Conservation (phyloP, 2,797 vertebrate species). For the Melanotaenia pygmaea region DNA sequence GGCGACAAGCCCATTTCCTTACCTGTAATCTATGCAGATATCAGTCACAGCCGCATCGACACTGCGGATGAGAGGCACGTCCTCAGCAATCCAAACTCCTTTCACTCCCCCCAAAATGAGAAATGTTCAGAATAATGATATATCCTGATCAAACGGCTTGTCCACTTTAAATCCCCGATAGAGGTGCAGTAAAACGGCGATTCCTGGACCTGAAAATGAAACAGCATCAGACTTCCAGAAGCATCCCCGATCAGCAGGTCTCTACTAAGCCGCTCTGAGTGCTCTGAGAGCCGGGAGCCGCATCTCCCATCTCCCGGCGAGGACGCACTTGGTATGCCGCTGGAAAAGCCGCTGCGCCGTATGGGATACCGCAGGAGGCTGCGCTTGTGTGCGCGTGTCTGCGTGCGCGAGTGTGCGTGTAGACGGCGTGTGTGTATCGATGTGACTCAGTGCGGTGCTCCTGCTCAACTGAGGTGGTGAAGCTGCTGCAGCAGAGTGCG, state of each 20-base stretch:
- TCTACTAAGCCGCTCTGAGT: constrained; percentile 70
- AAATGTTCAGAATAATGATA: constrained; percentile 68
- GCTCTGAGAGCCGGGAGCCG: constrained; percentile 72
- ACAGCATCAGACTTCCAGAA: constrained; percentile 74
- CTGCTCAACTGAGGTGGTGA: constrained; percentile 75
- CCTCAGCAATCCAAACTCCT: constrained; percentile 79
- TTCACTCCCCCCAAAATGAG: constrained; percentile 77
- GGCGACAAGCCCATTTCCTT: constrained; percentile 77
- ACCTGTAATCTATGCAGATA: constrained; percentile 88
- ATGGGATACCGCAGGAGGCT: constrained; percentile 82
- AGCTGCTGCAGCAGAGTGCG: constrained; percentile 77
- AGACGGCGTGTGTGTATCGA: constrained; percentile 61
- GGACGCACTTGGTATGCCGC: constrained; percentile 74
- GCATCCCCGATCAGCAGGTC: constrained; percentile 77
- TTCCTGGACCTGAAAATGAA: constrained; percentile 63
- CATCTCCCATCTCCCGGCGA: constrained; percentile 77
- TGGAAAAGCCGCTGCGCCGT: constrained; percentile 74
- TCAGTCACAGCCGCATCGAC: constrained; percentile 90
- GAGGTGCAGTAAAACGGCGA: constrained; percentile 57
- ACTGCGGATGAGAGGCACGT: constrained; percentile 91
- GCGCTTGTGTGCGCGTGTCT: constrained; percentile 59
- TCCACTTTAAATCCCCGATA: constrained; percentile 75
- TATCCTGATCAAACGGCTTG: constrained; percentile 72
- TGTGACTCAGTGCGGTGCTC: constrained; percentile 82
- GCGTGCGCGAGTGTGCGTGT: constrained; percentile 38